Evolutionary conservation across 2,113 vertebrate species (phyloP).

Genomic region (Microcebus ravelobensis): DNA sequence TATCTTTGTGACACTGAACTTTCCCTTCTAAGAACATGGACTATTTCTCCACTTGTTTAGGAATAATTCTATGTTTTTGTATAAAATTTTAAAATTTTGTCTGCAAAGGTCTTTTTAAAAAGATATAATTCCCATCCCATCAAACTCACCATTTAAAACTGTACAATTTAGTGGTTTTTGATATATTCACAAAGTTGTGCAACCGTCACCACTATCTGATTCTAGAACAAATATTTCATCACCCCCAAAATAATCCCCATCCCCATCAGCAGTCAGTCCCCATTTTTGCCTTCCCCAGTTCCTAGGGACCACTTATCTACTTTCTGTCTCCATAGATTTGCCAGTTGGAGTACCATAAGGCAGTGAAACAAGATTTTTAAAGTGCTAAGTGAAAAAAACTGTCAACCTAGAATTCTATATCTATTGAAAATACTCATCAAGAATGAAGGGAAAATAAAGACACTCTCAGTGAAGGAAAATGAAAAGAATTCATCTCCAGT

Average conservation of each 20-base stretch:
- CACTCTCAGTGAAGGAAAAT: not conserved
- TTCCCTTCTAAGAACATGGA: not conserved
- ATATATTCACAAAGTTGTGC: not conserved
- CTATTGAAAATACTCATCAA: not conserved
- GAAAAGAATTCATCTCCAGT: not conserved
- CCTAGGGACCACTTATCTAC: not conserved
- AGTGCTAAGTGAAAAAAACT: not conserved
- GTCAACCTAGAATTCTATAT: not conserved
- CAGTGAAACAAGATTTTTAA: not conserved
- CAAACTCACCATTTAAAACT: not conserved
- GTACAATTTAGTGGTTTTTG: not conserved
- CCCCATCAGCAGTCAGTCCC: not conserved
- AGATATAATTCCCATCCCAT: not conserved
- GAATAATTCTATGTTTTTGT: not conserved
- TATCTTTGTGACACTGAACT: not conserved
- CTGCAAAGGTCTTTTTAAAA: not conserved
- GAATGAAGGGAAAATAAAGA: not conserved
- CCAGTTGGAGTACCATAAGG: not conserved
- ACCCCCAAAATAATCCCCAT: not conserved
- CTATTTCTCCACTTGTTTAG: not conserved
- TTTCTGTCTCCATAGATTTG: not conserved
- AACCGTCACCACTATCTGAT: not conserved
- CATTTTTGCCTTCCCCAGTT: not conserved
- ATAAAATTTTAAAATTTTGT: not conserved
- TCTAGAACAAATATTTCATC: not conserved